Conservation (phyloP, 2,797 vertebrate genomes). For the Capromys pilorides region DNA sequence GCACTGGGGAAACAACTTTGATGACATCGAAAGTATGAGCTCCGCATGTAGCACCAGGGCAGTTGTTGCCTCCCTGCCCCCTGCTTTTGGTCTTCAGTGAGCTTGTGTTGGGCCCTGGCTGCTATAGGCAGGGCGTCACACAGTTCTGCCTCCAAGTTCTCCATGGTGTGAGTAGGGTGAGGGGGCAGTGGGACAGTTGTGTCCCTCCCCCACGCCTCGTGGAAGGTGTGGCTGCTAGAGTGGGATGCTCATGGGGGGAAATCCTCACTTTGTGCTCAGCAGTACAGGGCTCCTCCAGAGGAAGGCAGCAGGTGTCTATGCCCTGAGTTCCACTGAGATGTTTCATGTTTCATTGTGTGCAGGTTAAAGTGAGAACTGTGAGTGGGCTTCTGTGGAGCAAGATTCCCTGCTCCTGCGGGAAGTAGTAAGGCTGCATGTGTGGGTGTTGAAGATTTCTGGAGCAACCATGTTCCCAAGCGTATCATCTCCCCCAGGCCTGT, state of each 20-base stretch:
- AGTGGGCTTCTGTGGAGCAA: background rate
- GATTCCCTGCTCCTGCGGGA: background rate
- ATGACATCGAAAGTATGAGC: background rate
- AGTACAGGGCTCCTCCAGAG: background rate
- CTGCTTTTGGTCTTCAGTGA: background rate
- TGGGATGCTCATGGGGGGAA: background rate
- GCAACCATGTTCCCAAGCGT: background rate
- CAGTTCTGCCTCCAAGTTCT: background rate
- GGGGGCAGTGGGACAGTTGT: background rate
- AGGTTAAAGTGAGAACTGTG: background rate
- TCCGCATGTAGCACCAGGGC: accelerated
- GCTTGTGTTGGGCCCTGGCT: background rate
- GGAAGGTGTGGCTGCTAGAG: no score
- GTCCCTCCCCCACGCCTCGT: background rate
- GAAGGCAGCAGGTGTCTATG: background rate
- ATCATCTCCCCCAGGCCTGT: background rate
- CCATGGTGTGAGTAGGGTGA: background rate
- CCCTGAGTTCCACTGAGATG: background rate
- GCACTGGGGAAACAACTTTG: background rate
- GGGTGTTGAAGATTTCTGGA: background rate
- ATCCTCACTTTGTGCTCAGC: background rate
- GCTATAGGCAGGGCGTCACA: background rate
- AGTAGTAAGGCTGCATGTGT: background rate
- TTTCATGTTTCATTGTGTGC: slow-evolving; percentile 21
- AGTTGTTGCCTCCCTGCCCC: background rate